A percentile compares a stretch with the other conserved stretches of the same genome.
Conservation (phyloP, 2,888 invertebrate species). For the Apotomis capreana region DNA sequence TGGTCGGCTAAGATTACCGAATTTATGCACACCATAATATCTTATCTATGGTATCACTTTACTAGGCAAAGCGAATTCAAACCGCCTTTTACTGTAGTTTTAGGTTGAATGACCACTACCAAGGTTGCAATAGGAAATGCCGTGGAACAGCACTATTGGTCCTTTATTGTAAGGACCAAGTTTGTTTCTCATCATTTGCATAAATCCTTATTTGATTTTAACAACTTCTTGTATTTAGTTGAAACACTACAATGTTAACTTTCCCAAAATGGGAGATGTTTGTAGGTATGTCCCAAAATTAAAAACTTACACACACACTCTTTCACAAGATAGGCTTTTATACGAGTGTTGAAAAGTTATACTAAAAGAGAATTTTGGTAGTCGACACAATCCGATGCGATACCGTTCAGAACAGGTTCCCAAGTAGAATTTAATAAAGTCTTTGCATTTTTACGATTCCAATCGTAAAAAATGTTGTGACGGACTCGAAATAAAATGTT, state of each 20-base stretch:
- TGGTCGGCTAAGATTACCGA: neutral
- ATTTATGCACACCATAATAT: neutral
- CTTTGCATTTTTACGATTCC: constrained; percentile 60
- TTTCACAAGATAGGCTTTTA: neutral
- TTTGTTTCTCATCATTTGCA: constrained; percentile 34
- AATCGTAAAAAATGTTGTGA: constrained; percentile 65
- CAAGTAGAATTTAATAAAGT: constrained; percentile 67
- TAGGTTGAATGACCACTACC: constrained; percentile 29
- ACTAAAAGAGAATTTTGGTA: constrained; percentile 22
- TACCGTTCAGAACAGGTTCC: constrained; percentile 50
- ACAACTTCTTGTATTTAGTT: constrained; percentile 5
- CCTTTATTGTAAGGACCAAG: constrained; percentile 32
- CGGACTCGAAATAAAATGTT: constrained; percentile 55
- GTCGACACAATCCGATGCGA: constrained; percentile 26
- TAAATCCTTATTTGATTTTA: constrained; percentile 31
- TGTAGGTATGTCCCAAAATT: neutral
- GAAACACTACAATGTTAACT: constrained; percentile 1
- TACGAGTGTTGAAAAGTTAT: constrained; percentile 8
- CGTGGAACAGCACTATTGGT: constrained; percentile 20
- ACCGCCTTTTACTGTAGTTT: constrained; percentile 14
- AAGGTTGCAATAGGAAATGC: constrained; percentile 28
- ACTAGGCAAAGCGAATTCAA: constrained; percentile 29
- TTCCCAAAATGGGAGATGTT: neutral
- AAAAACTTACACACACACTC: neutral
- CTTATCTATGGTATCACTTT: constrained; percentile 4